Evolutionary conservation across 2,797 vertebrate species (phyloP), one percentile per base, ranked within the genome.

Genomic region (Phoxinus dragarum): DNA sequence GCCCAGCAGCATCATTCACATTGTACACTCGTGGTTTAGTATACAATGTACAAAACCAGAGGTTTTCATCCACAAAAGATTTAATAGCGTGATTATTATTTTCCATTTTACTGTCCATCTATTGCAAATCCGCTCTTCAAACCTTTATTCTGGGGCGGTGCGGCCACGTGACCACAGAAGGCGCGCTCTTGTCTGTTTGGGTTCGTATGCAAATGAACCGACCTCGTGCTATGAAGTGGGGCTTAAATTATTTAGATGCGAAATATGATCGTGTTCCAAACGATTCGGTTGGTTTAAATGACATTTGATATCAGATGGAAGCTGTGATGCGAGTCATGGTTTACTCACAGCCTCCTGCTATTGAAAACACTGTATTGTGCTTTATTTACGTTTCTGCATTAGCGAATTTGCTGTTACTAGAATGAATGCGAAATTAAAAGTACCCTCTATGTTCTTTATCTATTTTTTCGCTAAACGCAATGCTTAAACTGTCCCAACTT

Each of bases 151-250:
- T 49, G 27, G 38, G 52, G 40, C 5, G 66, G 40, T 79, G 52
- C 49, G 27, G 54, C 44, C 84, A 85, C 77, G 77, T 80, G 77
- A 85, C 34, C 31, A 6, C 23, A n/a, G 52, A 71, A 73, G 34
- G 54, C 44, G 77, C 84, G 77, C 84, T 47, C 68, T 52, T 40
- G 68, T 80, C 77, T 94, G 94, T 95, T 96, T 96, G 93, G 94
- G 94, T 94, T 90, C 86, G 76, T 95, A 94, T 95, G 94, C 91
- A 95, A 94, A 94, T 95, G 1, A 80, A 54, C 6, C 14, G 12
- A 52, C 44, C 88, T 90, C 88, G 89, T 91, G 90, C 64, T 61
- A 64, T 42, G 16, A 49, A 86, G 47, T 31, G 59, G 73, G 19
- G 72, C 77, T 66, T 95, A 68, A 94, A 92, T 94, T 88, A 94